A percentile compares a stretch with the other conserved stretches of the same genome.
phyloP scores from a whole-genome alignment of 37 sponge, comb jelly and placozoan genomes.

The Halisarca cf. caerulea region DNA sequence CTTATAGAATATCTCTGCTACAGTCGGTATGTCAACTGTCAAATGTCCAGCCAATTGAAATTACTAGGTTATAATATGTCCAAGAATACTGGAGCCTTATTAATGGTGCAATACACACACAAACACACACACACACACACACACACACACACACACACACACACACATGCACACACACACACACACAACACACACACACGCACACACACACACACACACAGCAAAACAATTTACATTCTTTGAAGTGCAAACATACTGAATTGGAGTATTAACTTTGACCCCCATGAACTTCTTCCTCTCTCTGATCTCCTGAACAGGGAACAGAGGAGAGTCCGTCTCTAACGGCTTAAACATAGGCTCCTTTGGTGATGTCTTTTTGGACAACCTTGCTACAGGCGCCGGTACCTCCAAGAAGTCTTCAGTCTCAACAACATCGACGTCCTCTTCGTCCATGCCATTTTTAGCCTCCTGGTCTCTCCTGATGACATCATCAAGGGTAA shows the following conservation, averaged over 20 bases:
- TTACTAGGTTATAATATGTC: too few species aligned
- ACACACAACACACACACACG: slow-evolving; percentile 23
- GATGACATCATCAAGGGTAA: slow-evolving; percentile 23
- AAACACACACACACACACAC: too few species aligned
- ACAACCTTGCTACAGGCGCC: neutral
- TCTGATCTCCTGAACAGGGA: neutral
- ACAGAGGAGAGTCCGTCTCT: neutral
- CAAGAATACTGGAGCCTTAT: too few species aligned
- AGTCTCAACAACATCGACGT: neutral
- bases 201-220: neutral
- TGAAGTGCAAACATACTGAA: neutral
- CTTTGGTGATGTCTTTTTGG: neutral
- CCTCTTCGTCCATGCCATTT: neutral
- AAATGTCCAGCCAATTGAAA: too few species aligned
- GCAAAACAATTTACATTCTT: neutral
- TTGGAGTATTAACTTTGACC: neutral
- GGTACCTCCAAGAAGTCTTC: neutral
- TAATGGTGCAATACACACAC: too few species aligned
- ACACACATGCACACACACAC: slow-evolving; percentile 36
- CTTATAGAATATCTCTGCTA: too few species aligned
- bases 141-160: slow-evolving; percentile 40
- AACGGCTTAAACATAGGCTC: neutral
- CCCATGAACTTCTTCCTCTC: slow-evolving; percentile 20
- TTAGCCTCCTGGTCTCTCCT: neutral
- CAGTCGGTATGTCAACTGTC: too few species aligned